phyloP scores from a whole-genome alignment of 2,888 invertebrate species.

The Boloria euphrosyne region DNA sequence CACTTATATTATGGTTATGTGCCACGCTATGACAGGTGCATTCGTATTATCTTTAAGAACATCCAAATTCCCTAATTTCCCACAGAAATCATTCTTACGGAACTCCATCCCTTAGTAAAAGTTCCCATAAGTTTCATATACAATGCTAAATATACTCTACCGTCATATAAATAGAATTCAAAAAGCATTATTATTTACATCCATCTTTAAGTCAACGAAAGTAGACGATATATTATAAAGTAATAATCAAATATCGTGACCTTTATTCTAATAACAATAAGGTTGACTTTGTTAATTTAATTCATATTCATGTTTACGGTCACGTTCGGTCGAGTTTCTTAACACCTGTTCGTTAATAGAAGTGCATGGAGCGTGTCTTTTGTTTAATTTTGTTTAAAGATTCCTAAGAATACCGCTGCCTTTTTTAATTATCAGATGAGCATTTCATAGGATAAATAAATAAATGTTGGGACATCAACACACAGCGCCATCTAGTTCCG shows the following conservation, averaged over 20 bases:
- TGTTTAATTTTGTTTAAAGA: constrained; percentile 1
- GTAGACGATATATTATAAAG: too few relatives aligned
- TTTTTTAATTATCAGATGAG: too few relatives aligned
- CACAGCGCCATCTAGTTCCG: too few relatives aligned
- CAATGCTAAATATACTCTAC: constrained; percentile 9
- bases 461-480: too few relatives aligned
- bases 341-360: constrained; percentile 25
- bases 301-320: background rate
- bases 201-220: too few relatives aligned
- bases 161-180: background rate
- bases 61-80: constrained; percentile 49
- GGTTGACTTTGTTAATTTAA: background rate
- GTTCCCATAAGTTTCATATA: constrained; percentile 1
- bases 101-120: constrained; percentile 45
- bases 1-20: too few relatives aligned
- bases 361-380: constrained; percentile 16
- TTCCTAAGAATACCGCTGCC: background rate
- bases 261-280: background rate
- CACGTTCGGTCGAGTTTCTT: constrained; percentile 27
- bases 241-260: background rate
- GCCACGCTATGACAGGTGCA: constrained; percentile 11
- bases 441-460: too few relatives aligned
- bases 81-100: constrained; percentile 56
- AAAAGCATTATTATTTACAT: background rate
- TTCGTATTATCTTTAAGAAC: constrained; percentile 4